Conservation (phyloP, 2,888 invertebrate species). For the Anagyrus pseudococci region DNA sequence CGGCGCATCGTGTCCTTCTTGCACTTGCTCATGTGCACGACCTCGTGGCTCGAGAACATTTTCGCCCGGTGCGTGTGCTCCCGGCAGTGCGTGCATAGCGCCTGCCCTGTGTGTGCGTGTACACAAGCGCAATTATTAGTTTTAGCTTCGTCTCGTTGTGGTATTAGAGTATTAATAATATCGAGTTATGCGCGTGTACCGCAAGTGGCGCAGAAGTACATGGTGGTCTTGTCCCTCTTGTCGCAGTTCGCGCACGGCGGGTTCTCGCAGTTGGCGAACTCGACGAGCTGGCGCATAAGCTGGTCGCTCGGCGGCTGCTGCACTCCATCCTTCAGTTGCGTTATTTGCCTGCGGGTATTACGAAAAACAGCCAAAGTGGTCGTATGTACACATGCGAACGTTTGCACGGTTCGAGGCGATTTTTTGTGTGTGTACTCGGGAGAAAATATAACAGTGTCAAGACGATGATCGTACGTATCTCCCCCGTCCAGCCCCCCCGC, state of each 20-base stretch:
- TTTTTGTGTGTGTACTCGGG: slow-evolving; percentile 1
- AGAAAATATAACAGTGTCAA: too few species aligned
- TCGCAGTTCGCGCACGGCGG: slow-evolving; percentile 82
- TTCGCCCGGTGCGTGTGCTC: slow-evolving; percentile 78
- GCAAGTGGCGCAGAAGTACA: slow-evolving; percentile 83
- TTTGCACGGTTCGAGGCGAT: slow-evolving; percentile 36
- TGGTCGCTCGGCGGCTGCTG: slow-evolving; percentile 71
- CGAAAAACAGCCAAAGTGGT: slow-evolving; percentile 23
- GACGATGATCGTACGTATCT: too few species aligned
- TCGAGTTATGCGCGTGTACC: slow-evolving; percentile 58
- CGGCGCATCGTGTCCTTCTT: slow-evolving; percentile 73
- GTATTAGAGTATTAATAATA: background rate
- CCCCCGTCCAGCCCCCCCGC: too few species aligned
- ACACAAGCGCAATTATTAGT: background rate
- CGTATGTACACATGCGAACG: slow-evolving; percentile 14
- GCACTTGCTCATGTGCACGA: slow-evolving; percentile 76
- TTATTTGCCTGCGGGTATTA: slow-evolving; percentile 64
- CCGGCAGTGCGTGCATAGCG: slow-evolving; percentile 73
- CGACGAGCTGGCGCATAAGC: slow-evolving; percentile 74
- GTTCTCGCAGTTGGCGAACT: slow-evolving; percentile 73
- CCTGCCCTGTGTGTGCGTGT: slow-evolving; percentile 66
- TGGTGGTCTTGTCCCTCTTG: slow-evolving; percentile 71
- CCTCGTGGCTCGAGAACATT: slow-evolving; percentile 78
- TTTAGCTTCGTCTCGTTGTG: background rate
- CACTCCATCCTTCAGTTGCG: slow-evolving; percentile 69